Conservation (phyloP, 1,140 invertebrate genomes). For the Lepidurus apus region DNA sequence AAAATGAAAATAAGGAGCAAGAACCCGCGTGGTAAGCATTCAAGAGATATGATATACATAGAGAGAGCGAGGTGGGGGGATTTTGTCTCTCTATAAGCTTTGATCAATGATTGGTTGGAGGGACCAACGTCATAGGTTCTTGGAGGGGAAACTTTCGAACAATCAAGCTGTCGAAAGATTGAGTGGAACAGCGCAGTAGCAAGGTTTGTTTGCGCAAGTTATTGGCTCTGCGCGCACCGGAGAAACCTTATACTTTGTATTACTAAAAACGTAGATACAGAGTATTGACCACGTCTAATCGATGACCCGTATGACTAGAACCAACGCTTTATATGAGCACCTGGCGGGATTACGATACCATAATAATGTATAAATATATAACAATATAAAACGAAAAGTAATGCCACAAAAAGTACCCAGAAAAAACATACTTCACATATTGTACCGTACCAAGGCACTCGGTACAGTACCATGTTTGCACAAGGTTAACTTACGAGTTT, state of each 20-base stretch:
- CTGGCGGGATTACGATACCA: not conserved
- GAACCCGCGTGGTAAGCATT: not conserved
- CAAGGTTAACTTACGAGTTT: slow-evolving; percentile 1
- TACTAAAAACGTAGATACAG: not conserved
- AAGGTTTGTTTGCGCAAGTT: slow-evolving; percentile 19
- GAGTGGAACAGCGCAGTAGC: slow-evolving; percentile 17
- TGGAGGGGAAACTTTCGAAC: not conserved
- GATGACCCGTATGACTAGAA: slow-evolving; percentile 13
- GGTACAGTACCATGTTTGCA: not conserved
- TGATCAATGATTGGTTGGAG: slow-evolving; percentile 11
- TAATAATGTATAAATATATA: not conserved
- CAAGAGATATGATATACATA: not conserved
- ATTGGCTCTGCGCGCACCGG: not conserved
- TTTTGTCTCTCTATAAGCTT: not conserved
- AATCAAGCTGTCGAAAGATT: slow-evolving; percentile 18
- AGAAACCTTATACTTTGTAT: not conserved
- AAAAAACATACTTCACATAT: not conserved
- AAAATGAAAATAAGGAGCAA: not conserved
- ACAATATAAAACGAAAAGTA: not conserved
- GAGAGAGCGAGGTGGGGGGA: not conserved
- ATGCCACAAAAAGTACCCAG: not conserved
- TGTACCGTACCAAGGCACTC: not conserved
- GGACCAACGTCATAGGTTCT: not conserved
- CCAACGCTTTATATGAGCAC: not conserved
- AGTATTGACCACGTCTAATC: slow-evolving; percentile 21